Base-by-base conservation (phyloP, 2,888 invertebrate genomes). In the Lycia hirtaria region DNA sequence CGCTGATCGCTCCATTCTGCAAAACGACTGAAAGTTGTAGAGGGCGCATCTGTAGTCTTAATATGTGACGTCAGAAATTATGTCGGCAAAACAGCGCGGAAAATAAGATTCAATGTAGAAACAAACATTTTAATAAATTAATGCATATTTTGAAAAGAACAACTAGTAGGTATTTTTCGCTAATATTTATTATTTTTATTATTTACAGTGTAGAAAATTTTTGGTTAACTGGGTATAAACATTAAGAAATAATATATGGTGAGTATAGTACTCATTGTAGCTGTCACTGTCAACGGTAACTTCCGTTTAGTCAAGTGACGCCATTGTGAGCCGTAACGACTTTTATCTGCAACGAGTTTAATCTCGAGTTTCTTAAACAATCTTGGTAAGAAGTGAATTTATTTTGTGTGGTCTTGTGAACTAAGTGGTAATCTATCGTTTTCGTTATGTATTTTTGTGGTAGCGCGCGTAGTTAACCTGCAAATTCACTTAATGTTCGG, bases 301-400 rank as follows among this genome's bases (percentile, higher is more conserved):
- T 87, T 88, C 88, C 88, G 88, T 83, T 91, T 89, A 83, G 83
- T 85, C 86, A 92, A 94, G 93, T 94, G 95, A 95, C 95, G 95
- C 95, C 95, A 96, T 96, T 96, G 95, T 95, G 95, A 94, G 93
- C 95, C 94, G 93, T 95, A 96, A 94, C 95, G 95, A 95, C 95
- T 95, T 93, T 91, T 83, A 77, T 78, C 83, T 86, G 88, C 90
- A 90, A 92, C 89, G 90, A 93, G 93, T 93, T 93, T 89, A 93
- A 95, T 95, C 95, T 90, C 86, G 83, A 91, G 93, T 93, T 95
- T 93, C 94, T 93, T 90, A 92, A 85, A 93, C 93, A 93, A 95
- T 95, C 95, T 88, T 83, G 87, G 87, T 89, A 90, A 89, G 76
- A 81, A 77, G 81, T 80, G 69, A 64, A 77, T 76, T 70, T 71